These are phyloP conservation scores for Calliopsis andreniformis DNA, from an alignment of 1,140 invertebrate species.

Conservation along the genomic window DNA sequence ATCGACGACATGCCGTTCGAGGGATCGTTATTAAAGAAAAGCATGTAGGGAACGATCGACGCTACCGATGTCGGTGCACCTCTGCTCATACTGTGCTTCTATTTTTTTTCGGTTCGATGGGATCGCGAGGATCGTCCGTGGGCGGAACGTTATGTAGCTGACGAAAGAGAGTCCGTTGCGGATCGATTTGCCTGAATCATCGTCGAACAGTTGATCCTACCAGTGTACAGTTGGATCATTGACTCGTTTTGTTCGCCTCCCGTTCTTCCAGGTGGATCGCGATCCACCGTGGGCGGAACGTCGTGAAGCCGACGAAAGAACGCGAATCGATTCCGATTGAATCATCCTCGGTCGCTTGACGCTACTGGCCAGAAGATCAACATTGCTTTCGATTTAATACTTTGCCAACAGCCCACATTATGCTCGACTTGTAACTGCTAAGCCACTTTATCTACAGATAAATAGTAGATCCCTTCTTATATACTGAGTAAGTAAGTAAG, in stretches of 20 bases:
- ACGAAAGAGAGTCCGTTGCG: slow-evolving; percentile 38
- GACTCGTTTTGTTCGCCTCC: not conserved
- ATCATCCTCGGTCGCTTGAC: slow-evolving; percentile 20
- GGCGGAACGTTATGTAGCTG: slow-evolving; percentile 45
- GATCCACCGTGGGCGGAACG: slow-evolving; percentile 40
- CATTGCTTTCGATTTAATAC: too few relatives aligned
- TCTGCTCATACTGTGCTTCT: not conserved
- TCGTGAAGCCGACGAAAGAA: slow-evolving; percentile 27
- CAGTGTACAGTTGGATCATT: not conserved
- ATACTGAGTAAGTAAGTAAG: too few relatives aligned
- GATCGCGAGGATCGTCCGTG: slow-evolving; percentile 5
- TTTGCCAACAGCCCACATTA: too few relatives aligned
- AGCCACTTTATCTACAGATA: too few relatives aligned
- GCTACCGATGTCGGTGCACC: slow-evolving; percentile 23
- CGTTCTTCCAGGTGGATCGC: slow-evolving; percentile 25
- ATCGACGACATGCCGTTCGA: not conserved
- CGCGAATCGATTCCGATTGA: slow-evolving; percentile 40
- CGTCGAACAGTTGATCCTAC: slow-evolving; percentile 31
- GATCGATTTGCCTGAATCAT: slow-evolving; percentile 52
- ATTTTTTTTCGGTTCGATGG: not conserved
- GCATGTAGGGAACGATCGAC: slow-evolving; percentile 14
- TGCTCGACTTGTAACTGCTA: too few relatives aligned
- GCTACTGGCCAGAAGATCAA: slow-evolving; percentile 5
- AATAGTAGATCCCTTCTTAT: too few relatives aligned
- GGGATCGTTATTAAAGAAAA: slow-evolving; percentile 33